Percentiles rank a stretch among this genome's conserved stretches.
These are phyloP conservation scores for Oreortyx pictus DNA, from an alignment of 2,797 vertebrate species.

Conservation along the genomic window DNA sequence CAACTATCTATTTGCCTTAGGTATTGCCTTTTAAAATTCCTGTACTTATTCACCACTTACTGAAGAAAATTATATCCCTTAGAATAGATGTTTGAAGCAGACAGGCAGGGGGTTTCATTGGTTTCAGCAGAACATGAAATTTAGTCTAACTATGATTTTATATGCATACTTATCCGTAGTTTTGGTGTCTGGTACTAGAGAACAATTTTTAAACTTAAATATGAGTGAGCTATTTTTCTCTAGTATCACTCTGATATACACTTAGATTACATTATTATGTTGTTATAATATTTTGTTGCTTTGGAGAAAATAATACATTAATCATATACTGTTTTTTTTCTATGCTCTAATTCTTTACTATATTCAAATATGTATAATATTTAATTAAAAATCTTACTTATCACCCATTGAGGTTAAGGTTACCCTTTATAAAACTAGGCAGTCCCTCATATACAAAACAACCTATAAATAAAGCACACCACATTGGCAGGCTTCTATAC, in stretches of 20 bases:
- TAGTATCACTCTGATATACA: neutral
- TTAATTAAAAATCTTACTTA: neutral
- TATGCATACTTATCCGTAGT: neutral
- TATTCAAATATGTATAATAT: neutral
- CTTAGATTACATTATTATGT: neutral
- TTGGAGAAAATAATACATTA: neutral
- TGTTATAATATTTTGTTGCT: neutral
- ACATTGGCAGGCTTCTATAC: neutral
- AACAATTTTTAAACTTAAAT: neutral
- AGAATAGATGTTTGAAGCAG: neutral
- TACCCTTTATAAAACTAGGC: neutral
- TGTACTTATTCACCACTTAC: neutral
- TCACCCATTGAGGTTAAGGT: neutral
- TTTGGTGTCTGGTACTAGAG: neutral
- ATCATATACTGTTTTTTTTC: neutral
- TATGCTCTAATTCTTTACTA: neutral
- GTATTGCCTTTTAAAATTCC: conserved; percentile 36
- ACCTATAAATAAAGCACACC: neutral
- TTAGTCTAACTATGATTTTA: neutral
- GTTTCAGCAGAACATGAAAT: neutral
- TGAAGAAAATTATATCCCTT: conserved; percentile 15
- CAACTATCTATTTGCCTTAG: conserved; percentile 43
- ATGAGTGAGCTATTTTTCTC: neutral
- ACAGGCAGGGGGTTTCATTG: neutral
- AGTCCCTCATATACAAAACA: neutral